Conservation (phyloP, 2,797 vertebrate species). For the Enoplosus armatus region DNA sequence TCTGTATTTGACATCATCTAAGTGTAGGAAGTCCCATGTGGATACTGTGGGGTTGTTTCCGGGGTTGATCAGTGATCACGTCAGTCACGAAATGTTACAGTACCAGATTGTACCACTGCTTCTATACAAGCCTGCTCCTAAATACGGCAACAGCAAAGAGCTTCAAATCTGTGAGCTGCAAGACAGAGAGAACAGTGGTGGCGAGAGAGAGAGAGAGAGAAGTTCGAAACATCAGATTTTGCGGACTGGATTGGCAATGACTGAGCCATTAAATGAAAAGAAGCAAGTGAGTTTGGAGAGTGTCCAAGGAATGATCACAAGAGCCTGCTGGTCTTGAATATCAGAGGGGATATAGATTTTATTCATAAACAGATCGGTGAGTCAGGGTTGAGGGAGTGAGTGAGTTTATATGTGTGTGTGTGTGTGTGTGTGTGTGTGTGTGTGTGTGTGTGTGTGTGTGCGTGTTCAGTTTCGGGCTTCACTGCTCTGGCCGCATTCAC, state of each 20-base stretch:
- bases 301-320: slow-evolving; percentile 61
- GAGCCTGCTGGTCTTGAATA: slow-evolving; percentile 61
- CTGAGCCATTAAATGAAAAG: slow-evolving; percentile 65
- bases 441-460: neutral
- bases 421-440: slow-evolving; percentile 6
- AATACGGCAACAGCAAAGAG: slow-evolving; percentile 34
- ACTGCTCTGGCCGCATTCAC: slow-evolving; percentile 50
- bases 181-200: slow-evolving; percentile 31
- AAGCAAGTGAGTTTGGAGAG: slow-evolving; percentile 47
- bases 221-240: slow-evolving; percentile 72
- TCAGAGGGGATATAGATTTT: slow-evolving; percentile 56
- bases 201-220: slow-evolving; percentile 55
- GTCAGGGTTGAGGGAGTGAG: slow-evolving; percentile 22
- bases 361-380: slow-evolving; percentile 71
- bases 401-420: slow-evolving; percentile 2
- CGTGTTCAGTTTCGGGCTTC: slow-evolving; percentile 64
- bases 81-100: slow-evolving; percentile 20
- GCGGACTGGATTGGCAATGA: slow-evolving; percentile 49
- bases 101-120: slow-evolving; percentile 32
- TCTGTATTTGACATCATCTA: neutral
- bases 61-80: neutral
- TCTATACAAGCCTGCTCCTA: slow-evolving; percentile 19
- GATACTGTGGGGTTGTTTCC: neutral
- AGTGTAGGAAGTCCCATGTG: neutral
- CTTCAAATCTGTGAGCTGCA: slow-evolving; percentile 29